Conservation (phyloP, 2,113 vertebrate genomes). For the Hoplias malabaricus region DNA sequence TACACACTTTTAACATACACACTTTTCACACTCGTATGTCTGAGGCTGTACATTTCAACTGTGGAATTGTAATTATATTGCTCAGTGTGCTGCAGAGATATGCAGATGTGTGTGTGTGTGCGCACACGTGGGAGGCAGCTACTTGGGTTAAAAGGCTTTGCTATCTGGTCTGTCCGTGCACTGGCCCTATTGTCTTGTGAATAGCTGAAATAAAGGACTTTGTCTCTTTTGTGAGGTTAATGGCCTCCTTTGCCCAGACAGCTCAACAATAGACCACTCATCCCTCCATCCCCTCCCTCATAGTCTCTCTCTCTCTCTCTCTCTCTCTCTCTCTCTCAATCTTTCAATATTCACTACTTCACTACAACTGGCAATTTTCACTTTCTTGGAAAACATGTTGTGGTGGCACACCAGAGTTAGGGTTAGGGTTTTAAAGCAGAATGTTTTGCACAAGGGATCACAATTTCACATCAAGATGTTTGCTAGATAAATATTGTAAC, state of each 20-base stretch:
- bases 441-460: too few relatives aligned
- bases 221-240: conserved; percentile 43
- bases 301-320: background rate
- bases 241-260: conserved; percentile 43
- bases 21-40: background rate
- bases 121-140: background rate
- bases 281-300: background rate
- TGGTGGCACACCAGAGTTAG: background rate
- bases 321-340: conserved; percentile 4
- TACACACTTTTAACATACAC: too few relatives aligned
- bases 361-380: background rate
- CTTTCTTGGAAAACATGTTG: background rate
- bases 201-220: conserved; percentile 41
- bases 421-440: background rate
- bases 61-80: background rate
- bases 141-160: conserved; percentile 27
- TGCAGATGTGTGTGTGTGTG: background rate
- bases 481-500: too few relatives aligned
- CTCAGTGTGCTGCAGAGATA: background rate
- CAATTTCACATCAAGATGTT: too few relatives aligned
- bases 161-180: conserved; percentile 48
- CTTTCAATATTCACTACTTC: background rate
- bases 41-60: background rate
- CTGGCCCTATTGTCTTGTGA: conserved; percentile 40
- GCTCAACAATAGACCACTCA: conserved; percentile 42